These are phyloP conservation scores for Pica pica DNA, from an alignment of 2,113 vertebrate species.

Conservation along the genomic window DNA sequence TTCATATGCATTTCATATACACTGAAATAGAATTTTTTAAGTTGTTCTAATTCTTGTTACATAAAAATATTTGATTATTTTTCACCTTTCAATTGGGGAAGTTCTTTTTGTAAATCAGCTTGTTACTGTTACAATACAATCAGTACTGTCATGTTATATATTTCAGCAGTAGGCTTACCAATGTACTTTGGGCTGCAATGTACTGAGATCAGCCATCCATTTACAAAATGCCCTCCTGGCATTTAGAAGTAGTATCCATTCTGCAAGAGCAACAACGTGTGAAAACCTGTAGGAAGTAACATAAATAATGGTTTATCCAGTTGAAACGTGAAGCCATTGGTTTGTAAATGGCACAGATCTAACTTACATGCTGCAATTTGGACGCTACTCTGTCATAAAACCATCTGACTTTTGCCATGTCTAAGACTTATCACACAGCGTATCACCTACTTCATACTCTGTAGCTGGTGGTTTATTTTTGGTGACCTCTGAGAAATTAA, in stretches of 20 bases:
- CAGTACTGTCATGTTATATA: not conserved
- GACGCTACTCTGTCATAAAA: not conserved
- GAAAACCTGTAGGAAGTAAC: constrained; percentile 13
- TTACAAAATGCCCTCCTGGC: constrained; percentile 1
- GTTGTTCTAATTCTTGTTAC: not conserved
- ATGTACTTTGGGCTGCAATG: not conserved
- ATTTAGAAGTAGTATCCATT: not conserved
- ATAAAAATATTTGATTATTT: not conserved
- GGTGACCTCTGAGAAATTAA: not conserved
- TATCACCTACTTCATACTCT: not conserved
- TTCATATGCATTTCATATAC: not conserved
- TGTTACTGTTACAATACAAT: not conserved
- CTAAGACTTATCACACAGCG: not conserved
- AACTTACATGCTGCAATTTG: not conserved
- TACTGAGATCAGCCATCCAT: not conserved
- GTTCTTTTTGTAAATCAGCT: not conserved
- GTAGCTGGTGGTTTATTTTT: not conserved
- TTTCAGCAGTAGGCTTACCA: not conserved
- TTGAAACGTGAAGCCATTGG: not conserved
- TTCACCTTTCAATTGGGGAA: not conserved
- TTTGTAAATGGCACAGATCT: constrained; percentile 1
- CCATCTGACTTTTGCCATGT: not conserved
- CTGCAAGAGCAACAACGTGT: constrained; percentile 26
- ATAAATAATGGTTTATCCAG: constrained; percentile 18
- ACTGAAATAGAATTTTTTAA: not conserved